Base-by-base conservation (phyloP, 1,140 invertebrate genomes). In the Anagrus nilaparvatae region DNA sequence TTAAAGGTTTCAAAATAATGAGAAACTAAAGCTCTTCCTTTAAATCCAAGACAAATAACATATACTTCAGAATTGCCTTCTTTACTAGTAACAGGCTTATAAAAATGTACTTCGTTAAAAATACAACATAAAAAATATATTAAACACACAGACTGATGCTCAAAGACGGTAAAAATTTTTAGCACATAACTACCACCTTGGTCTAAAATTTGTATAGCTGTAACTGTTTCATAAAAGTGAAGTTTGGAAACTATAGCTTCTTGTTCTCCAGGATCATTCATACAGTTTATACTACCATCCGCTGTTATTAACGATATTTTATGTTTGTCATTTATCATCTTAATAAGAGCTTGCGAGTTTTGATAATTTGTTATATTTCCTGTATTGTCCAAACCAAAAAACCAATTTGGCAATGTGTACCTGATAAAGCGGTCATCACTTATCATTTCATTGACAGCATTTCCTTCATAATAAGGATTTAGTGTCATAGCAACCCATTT, bases 1-100 rank as follows among this genome's bases (percentile, higher is more conserved):
- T 61, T 60, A 1, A 82, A 53, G 7, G 56, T 59, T 1, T 60
- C 31, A 43, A 77, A 52, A 55, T 74, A 71, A 2, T 60, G 49
- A 9, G 59, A 44, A 1, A 74, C 41, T 13, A 53, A 51, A 8
- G 68, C 45, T 28, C 42, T 52, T 18, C 77, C 78, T 47, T 67
- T 67, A 55, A 78, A 91, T 12, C 69, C 65, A n/a, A 75, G 50
- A 58, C 87, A 90, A 9, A 96, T 70, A 0, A 92, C 68, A 63
- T 97, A 97, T 0, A 86, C 75, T 64, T 97, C 93, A 0, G 92
- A 96, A 63, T 97, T 97, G 9, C 92, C 92, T 56, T 84, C 78
- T 59, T 92, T 92, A 29, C 91, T 96, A 0, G 87, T 89, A 1
- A 76, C 81, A 7, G 93, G 93, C 61, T 97, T 97, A 50, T 81